Conservation (phyloP, 2,888 invertebrate genomes). For the Eilema depressum region DNA sequence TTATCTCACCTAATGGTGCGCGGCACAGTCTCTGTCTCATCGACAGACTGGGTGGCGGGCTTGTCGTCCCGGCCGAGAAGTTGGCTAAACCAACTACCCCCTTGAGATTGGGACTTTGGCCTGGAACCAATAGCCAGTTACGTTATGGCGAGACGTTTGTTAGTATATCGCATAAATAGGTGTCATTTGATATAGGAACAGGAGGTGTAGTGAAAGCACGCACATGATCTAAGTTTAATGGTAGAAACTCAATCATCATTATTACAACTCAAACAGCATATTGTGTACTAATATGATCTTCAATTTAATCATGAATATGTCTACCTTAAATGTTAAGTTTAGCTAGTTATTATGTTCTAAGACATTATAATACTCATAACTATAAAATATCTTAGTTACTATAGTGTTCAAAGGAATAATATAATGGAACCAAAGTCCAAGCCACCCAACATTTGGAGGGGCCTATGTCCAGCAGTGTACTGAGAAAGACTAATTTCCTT, state of each 20-base stretch:
- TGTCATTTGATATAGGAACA: constrained; percentile 14
- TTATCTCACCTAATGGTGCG: constrained; percentile 83
- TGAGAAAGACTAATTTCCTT: too few relatives aligned
- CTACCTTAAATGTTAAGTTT: too few relatives aligned
- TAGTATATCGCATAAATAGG: constrained; percentile 35
- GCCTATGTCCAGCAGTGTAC: too few relatives aligned
- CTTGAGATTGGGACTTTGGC: constrained; percentile 78
- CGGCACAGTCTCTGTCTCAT: constrained; percentile 73
- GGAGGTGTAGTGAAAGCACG: constrained; percentile 29
- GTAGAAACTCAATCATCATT: constrained; percentile 16
- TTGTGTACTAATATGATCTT: neutral
- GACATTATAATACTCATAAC: too few relatives aligned
- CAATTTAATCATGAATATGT: too few relatives aligned
- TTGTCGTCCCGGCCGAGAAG: constrained; percentile 84
- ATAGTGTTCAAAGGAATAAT: too few relatives aligned
- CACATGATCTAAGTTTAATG: constrained; percentile 32
- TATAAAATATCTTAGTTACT: too few relatives aligned
- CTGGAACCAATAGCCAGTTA: constrained; percentile 80
- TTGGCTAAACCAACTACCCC: constrained; percentile 88
- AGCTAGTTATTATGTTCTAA: too few relatives aligned
- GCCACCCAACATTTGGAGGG: too few relatives aligned
- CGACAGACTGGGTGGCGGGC: constrained; percentile 66
- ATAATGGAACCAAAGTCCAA: too few relatives aligned
- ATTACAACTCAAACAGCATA: constrained; percentile 50
- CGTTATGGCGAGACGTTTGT: constrained; percentile 56